Evolutionary conservation across 2,797 vertebrate genomes (phyloP).

Genomic region (Rhinoraja longicauda): DNA sequence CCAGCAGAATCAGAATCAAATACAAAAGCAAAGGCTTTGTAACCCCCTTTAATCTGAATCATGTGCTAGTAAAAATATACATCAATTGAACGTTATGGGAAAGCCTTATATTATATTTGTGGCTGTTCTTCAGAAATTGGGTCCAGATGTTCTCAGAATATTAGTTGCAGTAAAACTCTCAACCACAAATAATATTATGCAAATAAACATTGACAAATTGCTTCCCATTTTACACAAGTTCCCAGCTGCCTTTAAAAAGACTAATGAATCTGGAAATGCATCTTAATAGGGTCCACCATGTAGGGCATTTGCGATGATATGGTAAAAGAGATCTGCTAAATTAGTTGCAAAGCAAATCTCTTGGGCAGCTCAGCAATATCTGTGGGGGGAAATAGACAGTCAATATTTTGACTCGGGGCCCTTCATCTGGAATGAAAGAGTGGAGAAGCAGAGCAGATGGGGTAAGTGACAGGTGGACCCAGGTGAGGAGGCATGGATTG

Average conservation of each 20-base stretch:
- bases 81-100: constrained; percentile 10
- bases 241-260: neutral
- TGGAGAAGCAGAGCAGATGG: no score
- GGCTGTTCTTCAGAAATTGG: constrained; percentile 5
- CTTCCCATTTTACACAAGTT: neutral
- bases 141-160: neutral
- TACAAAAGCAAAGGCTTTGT: neutral
- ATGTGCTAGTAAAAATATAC: neutral
- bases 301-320: neutral
- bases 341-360: no score
- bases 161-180: neutral
- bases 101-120: neutral
- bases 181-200: neutral
- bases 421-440: no score
- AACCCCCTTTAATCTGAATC: neutral
- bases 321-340: no score
- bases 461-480: no score
- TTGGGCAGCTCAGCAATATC: no score
- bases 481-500: no score
- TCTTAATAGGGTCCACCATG: no score
- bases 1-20: neutral
- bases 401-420: no score
- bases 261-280: neutral
- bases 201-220: neutral
- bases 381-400: no score